Conservation (phyloP, 2,797 vertebrate species). For the Acanthornis magna region DNA sequence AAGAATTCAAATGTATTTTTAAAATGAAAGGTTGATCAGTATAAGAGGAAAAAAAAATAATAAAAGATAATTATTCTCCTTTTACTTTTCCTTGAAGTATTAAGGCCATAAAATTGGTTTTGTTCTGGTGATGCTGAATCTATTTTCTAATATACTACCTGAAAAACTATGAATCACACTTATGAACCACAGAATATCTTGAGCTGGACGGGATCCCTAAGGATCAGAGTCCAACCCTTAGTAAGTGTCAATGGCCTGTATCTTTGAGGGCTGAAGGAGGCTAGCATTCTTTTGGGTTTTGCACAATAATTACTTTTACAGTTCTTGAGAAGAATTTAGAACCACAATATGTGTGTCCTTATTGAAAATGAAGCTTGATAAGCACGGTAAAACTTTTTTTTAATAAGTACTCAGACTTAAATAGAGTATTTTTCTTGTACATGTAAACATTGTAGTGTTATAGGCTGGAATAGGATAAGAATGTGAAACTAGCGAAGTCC, state of each 20-base stretch:
- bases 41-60: neutral
- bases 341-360: neutral
- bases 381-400: neutral
- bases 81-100: neutral
- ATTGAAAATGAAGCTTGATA: neutral
- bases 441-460: neutral
- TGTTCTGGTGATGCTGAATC: neutral
- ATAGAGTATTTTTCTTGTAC: neutral
- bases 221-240: neutral
- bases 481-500: neutral
- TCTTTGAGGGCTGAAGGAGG: neutral
- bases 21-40: neutral
- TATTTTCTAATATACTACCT: neutral
- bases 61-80: neutral
- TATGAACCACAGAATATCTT: neutral
- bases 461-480: neutral
- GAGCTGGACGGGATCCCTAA: neutral
- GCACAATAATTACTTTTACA: neutral
- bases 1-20: neutral
- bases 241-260: neutral
- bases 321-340: neutral
- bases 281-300: neutral
- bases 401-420: neutral
- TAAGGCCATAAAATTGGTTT: neutral
- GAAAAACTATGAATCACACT: neutral